Percentiles rank a stretch among this genome's conserved stretches.
These are phyloP conservation scores for Melanotaenia boesemani DNA, from an alignment of 2,797 vertebrate species.

Conservation along the genomic window DNA sequence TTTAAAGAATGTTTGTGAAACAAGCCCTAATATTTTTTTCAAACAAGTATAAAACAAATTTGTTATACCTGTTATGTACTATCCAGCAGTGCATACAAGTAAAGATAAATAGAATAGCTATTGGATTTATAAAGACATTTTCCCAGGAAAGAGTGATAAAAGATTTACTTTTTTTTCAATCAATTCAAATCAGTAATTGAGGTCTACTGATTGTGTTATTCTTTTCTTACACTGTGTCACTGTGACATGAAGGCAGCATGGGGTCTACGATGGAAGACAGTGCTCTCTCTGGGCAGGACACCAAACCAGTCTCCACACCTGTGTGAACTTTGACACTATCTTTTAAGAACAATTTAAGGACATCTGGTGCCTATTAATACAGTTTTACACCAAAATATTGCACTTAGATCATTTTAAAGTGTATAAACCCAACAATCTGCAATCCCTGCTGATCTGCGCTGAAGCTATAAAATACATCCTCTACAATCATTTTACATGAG, in stretches of 20 bases:
- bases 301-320: conserved; percentile 52
- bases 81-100: too few relatives aligned
- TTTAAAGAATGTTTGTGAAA: too few relatives aligned
- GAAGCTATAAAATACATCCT: background rate
- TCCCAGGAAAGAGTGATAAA: too few relatives aligned
- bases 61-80: too few relatives aligned
- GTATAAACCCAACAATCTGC: background rate
- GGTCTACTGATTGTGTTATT: background rate
- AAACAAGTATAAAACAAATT: background rate
- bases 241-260: conserved; percentile 32
- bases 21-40: too few relatives aligned
- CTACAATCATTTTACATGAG: background rate
- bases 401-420: background rate
- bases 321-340: background rate
- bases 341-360: too few relatives aligned
- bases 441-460: too few relatives aligned
- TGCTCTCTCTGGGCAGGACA: conserved; percentile 25
- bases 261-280: conserved; percentile 44
- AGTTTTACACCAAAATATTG: background rate
- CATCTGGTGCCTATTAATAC: background rate
- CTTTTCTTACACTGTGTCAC: conserved; percentile 71
- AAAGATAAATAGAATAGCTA: too few relatives aligned
- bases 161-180: background rate
- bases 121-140: too few relatives aligned
- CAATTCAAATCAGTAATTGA: background rate